Evolutionary conservation across 2,888 invertebrate species (phyloP).

Genomic region (Coelopa pilipes): DNA sequence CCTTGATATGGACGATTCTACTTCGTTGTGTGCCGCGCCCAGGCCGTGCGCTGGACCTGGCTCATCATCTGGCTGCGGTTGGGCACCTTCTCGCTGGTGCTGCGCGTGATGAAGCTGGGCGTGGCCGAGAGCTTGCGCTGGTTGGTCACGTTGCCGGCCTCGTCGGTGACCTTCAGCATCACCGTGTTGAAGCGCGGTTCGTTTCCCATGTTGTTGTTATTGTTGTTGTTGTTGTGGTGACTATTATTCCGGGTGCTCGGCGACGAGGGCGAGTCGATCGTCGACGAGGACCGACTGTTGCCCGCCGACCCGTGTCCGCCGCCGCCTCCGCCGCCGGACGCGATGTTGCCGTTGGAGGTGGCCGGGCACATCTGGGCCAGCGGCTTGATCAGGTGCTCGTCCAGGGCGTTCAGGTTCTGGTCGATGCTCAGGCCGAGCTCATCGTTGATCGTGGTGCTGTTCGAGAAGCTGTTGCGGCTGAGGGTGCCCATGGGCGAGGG

Average conservation of each 20-base stretch:
- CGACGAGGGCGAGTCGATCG: slow-evolving; percentile 57
- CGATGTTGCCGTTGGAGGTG: slow-evolving; percentile 64
- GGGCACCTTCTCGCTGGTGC: slow-evolving; percentile 87
- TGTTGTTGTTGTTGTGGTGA: slow-evolving; percentile 51
- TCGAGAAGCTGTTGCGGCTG: slow-evolving; percentile 64
- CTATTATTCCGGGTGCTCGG: slow-evolving; percentile 51
- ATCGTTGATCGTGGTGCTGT: slow-evolving; percentile 57
- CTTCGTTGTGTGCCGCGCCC: slow-evolving; percentile 90
- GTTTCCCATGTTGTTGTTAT: slow-evolving; percentile 48
- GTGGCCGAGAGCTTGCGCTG: slow-evolving; percentile 69
- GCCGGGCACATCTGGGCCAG: slow-evolving; percentile 55
- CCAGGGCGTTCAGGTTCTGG: slow-evolving; percentile 67
- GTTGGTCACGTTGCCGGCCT: slow-evolving; percentile 67
- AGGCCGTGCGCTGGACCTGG: slow-evolving; percentile 81
- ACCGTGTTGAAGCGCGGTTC: slow-evolving; percentile 66
- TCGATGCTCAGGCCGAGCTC: slow-evolving; percentile 63
- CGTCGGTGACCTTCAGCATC: slow-evolving; percentile 71
- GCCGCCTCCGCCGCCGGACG: slow-evolving; percentile 59
- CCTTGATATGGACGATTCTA: slow-evolving; percentile 60
- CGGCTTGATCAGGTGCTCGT: slow-evolving; percentile 76
- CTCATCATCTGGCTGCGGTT: slow-evolving; percentile 87
- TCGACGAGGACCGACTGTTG: slow-evolving; percentile 58
- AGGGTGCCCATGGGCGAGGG: slow-evolving; percentile 65
- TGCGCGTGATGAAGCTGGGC: slow-evolving; percentile 76
- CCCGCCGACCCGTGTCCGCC: slow-evolving; percentile 55